These are phyloP conservation scores for human DNA, from an alignment of 2,113 vertebrate genomes.

Conservation along the genomic window DNA sequence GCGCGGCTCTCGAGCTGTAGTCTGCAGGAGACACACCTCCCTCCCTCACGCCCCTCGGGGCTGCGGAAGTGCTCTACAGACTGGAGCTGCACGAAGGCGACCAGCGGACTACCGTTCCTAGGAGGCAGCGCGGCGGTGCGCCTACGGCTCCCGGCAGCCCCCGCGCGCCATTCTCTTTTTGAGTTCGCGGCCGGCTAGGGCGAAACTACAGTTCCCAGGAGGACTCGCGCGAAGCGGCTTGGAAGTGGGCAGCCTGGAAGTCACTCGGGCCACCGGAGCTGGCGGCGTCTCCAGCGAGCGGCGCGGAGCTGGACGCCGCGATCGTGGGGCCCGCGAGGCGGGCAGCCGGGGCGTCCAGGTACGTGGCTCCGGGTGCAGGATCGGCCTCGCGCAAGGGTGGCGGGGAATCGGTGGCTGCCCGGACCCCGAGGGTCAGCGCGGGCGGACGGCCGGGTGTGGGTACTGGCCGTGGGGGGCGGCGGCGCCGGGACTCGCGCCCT, in stretches of 20 bases:
- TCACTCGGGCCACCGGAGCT: slow-evolving; percentile 78
- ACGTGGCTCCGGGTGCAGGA: slow-evolving; percentile 46
- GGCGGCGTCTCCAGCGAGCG: slow-evolving; percentile 61
- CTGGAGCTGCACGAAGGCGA: not conserved
- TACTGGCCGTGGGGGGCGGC: slow-evolving; percentile 54
- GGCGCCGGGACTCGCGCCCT: slow-evolving; percentile 42
- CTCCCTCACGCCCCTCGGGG: slow-evolving; percentile 62
- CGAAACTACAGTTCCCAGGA: slow-evolving; percentile 75
- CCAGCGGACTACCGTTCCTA: slow-evolving; percentile 67
- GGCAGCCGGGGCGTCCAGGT: slow-evolving; percentile 53
- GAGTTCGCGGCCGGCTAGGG: not conserved
- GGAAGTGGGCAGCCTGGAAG: slow-evolving; percentile 80
- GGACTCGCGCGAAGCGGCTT: slow-evolving; percentile 67
- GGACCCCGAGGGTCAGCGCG: slow-evolving; percentile 66
- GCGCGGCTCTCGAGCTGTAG: not conserved
- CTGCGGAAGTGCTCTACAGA: slow-evolving; percentile 68
- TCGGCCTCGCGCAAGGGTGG: not conserved
- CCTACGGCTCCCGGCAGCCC: slow-evolving; percentile 65
- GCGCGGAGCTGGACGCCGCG: slow-evolving; percentile 20
- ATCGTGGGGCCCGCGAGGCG: slow-evolving; percentile 39
- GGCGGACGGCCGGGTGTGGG: slow-evolving; percentile 63
- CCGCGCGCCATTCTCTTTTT: slow-evolving; percentile 4
- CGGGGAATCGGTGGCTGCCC: not conserved
- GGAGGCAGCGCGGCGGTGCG: slow-evolving; percentile 12
- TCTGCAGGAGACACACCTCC: slow-evolving; percentile 48